Evolutionary conservation across 2,888 invertebrate species (phyloP), one percentile per base, ranked within the genome.

Genomic region (Tenthredo scrophulariae): DNA sequence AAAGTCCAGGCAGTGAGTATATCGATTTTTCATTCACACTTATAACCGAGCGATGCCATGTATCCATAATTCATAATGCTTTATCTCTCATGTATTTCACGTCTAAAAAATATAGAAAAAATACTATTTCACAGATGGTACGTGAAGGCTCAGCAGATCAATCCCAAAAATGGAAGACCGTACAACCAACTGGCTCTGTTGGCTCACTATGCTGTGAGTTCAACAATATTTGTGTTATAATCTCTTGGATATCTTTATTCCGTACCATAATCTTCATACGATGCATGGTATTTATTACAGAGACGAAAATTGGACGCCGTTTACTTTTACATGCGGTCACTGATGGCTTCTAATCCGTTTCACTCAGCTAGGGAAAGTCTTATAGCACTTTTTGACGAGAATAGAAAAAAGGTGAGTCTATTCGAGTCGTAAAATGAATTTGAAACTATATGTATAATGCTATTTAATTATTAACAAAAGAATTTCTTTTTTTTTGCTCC

Each of bases 171-270:
- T 94, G 99, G 99, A 82, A 95, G 97, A 88, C 98, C 99, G 0
- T 99, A 99, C 92, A 98, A 99, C 93, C 99, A 99, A 93, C 94
- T 99, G 89, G 99, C 98, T 37, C 95, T 99, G 89, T 94, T 99
- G 91, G 97, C 99, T 1, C 96, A 97, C 89, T 97, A 96, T 92
- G 96, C 96, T 85, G 97, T 97, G 94, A 95, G 96, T 95, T 88
- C 87, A 58, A 62, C 62, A 26, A 54, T 58, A 65, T 85, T 75
- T 22, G 67, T 37, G 15, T 22, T 26, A 7, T 13, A 9, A 40
- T 43, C 37, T 43, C n/a, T 43, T 13, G 10, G 43, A 62, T 18
- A 50, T 50, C 46, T 22, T n/a, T 54, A 40, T 26, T 22, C 10
- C 18, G 22, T 26, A 10, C 1, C 2, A 26, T 18, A 82, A 29